These are phyloP conservation scores for Onychomys leucogaster DNA, from an alignment of 2,797 vertebrate genomes.

Conservation along the genomic window DNA sequence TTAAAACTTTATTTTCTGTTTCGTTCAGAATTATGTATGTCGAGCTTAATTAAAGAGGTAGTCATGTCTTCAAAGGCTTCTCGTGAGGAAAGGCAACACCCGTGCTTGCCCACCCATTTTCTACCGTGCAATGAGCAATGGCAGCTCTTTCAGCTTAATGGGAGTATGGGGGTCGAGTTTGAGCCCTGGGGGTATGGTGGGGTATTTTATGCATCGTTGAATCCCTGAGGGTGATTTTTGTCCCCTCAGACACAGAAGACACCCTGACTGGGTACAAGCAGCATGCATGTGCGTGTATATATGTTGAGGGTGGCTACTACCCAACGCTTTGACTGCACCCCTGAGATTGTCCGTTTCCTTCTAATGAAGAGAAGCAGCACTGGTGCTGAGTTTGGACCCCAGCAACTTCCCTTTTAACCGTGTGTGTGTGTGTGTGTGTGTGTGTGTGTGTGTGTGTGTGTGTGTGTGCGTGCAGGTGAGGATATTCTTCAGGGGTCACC, in stretches of 20 bases:
- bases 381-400: neutral
- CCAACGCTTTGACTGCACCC: neutral
- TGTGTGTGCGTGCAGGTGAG: neutral
- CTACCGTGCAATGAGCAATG: neutral
- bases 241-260: neutral
- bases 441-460: neutral
- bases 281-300: neutral
- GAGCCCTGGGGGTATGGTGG: too few species aligned
- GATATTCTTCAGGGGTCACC: neutral
- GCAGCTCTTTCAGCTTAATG: neutral
- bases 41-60: slow-evolving; percentile 4
- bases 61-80: neutral
- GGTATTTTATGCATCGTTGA: neutral
- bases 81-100: neutral
- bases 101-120: neutral
- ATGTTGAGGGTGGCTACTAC: too few species aligned
- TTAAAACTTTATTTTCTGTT: slow-evolving; percentile 40
- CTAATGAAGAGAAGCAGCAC: neutral
- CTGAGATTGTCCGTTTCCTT: neutral
- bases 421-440: too few species aligned
- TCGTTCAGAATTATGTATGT: neutral
- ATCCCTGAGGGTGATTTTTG: neutral
- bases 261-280: neutral
- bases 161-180: accelerated
- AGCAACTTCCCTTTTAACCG: neutral